A percentile compares a stretch with the other conserved stretches of the same genome.
These are phyloP conservation scores for Megalopta genalis DNA, from an alignment of 1,140 invertebrate species.

Conservation along the genomic window DNA sequence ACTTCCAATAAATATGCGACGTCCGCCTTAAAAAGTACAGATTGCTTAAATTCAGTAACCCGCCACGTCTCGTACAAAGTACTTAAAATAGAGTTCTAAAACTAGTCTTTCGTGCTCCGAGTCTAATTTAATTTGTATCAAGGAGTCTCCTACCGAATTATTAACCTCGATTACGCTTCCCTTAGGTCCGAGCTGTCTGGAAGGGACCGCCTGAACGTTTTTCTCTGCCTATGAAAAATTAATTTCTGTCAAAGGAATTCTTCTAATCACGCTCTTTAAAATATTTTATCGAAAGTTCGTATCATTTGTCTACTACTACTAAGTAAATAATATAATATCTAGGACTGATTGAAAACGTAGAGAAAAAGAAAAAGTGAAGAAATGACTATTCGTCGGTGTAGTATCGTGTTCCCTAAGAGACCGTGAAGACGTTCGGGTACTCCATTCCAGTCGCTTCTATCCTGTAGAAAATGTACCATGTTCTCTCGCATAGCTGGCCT, in stretches of 20 bases:
- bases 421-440: neutral
- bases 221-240: neutral
- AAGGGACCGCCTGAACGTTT: neutral
- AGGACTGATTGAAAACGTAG: too few relatives aligned
- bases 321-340: too few relatives aligned
- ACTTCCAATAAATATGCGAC: slow-evolving; percentile 68
- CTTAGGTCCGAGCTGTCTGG: neutral
- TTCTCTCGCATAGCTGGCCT: slow-evolving; percentile 36
- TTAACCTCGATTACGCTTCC: slow-evolving; percentile 47
- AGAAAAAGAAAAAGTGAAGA: too few relatives aligned
- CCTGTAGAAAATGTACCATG: slow-evolving; percentile 58
- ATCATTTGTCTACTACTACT: too few relatives aligned
- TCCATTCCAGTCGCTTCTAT: neutral
- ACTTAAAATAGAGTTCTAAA: slow-evolving; percentile 77
- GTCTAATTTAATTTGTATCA: slow-evolving; percentile 65
- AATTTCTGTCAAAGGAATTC: neutral
- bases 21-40: slow-evolving; percentile 56
- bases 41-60: slow-evolving; percentile 66
- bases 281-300: neutral
- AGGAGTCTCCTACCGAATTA: slow-evolving; percentile 39
- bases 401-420: neutral
- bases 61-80: slow-evolving; percentile 66
- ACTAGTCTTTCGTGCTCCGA: slow-evolving; percentile 68
- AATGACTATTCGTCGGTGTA: too few relatives aligned
- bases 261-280: neutral